Base-by-base conservation (phyloP, 2,888 invertebrate genomes). In the Iselma pallidipennis region DNA sequence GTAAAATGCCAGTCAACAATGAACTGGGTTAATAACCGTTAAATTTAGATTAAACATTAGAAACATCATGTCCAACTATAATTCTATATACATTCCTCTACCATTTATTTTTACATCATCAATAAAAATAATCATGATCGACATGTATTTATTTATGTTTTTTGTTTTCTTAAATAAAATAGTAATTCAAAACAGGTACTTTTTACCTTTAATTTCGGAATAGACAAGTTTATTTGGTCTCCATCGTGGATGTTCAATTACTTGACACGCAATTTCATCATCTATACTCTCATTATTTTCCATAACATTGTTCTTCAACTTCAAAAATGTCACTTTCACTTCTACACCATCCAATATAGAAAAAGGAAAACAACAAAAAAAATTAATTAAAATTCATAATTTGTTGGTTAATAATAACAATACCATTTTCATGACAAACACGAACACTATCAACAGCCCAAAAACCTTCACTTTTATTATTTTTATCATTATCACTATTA, bases 381-480 rank as follows among this genome's bases (percentile, higher is more conserved):
- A 4, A 1, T 29, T 37, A 4, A 49, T 59, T 60, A 12, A 19
- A 57, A 19, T 42, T 16, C 49, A 55, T 53, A 29, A 33, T 26
- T 7, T 53, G 53, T 31, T 52, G 25, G 23, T 50, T 49, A 14
- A 56, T 56, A 21, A 51, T 2, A 42, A 14, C 10, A 6, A 37
- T 73, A 80, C 80, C 80, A 63, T 78, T 75, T 67, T 78, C 74
- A 56, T 74, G 70, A 65, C 80, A 80, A 29, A 78, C 68, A 66
- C 80, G 71, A 16, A 79, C 72, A 55, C 78, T 70, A 66, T 80
- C 79, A 26, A 79, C 71, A 1, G 76, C 79, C 80, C 80, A 80
- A 70, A 77, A 80, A 25, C 76, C 77, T 52, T 71, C 60, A 23
- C 59, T 57, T 33, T 55, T 33, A 7, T 68, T 69, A 54, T 59